These are phyloP conservation scores for Ophonus ardosiacus DNA, from an alignment of 2,888 invertebrate species.

Conservation along the genomic window DNA sequence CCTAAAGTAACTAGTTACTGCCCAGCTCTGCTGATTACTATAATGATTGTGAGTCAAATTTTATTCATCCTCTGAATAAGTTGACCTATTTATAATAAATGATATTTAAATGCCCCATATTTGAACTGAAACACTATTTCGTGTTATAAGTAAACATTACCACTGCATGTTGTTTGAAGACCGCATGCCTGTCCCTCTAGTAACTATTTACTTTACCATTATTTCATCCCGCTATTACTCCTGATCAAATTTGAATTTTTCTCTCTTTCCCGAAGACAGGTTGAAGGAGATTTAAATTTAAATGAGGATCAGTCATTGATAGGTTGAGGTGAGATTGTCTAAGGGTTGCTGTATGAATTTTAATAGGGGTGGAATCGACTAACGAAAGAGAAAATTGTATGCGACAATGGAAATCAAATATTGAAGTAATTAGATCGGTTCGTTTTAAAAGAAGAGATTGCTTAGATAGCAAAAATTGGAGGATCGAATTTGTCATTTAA, in stretches of 20 bases:
- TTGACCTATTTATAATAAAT: not conserved
- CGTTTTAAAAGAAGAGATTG: not conserved
- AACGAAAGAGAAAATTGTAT: not conserved
- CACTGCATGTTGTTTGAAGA: not conserved
- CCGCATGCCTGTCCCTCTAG: not conserved
- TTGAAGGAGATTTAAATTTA: not conserved
- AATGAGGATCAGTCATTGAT: constrained; percentile 18
- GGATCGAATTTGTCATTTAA: not conserved
- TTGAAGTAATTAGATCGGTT: not conserved
- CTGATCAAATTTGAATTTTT: not conserved
- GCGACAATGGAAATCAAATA: not conserved
- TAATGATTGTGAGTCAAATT: too few relatives aligned
- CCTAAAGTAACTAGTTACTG: too few relatives aligned
- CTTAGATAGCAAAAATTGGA: not conserved
- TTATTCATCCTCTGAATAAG: too few relatives aligned
- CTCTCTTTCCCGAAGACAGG: not conserved
- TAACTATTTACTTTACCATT: not conserved
- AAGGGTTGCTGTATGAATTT: not conserved
- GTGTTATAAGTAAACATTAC: not conserved
- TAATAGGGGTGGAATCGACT: not conserved
- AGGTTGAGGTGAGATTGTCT: not conserved
- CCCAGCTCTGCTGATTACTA: too few relatives aligned
- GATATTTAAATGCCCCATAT: not conserved
- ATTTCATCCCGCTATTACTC: not conserved
- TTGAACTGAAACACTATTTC: not conserved